Evolutionary conservation across 2,797 vertebrate genomes (phyloP).

Genomic region (Cottoperca gobio): DNA sequence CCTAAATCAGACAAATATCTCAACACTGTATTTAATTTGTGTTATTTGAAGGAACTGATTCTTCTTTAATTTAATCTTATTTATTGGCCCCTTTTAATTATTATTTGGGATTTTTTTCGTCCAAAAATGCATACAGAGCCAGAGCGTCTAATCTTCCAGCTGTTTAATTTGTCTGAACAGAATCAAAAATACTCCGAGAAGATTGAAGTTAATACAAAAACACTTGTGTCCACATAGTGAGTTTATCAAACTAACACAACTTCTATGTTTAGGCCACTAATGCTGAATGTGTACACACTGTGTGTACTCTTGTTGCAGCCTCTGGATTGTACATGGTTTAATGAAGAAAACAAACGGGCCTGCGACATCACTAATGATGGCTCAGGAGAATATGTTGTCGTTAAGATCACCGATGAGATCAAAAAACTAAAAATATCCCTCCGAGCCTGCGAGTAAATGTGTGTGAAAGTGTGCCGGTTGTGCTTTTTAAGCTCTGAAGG

Average conservation of each 20-base stretch:
- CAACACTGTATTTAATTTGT: too few species aligned
- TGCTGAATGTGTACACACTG: neutral
- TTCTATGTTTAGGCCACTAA: neutral
- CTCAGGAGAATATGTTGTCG: slow-evolving; percentile 11
- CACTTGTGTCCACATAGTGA: too few species aligned
- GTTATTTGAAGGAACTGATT: too few species aligned
- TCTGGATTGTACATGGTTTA: neutral
- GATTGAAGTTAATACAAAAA: too few species aligned
- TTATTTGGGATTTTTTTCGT: too few species aligned
- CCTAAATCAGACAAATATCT: too few species aligned
- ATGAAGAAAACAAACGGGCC: neutral
- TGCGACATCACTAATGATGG: neutral
- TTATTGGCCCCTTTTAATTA: too few species aligned
- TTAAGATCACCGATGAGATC: neutral
- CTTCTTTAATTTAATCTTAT: too few species aligned
- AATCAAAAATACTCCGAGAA: too few species aligned
- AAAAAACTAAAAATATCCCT: slow-evolving; percentile 7
- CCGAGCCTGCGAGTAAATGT: slow-evolving; percentile 9
- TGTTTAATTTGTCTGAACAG: too few species aligned
- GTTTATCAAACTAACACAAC: neutral
- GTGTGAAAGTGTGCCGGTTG: slow-evolving; percentile 63
- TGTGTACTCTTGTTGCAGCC: neutral
- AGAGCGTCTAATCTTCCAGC: too few species aligned
- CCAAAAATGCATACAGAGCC: too few species aligned
- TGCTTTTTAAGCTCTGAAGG: slow-evolving; percentile 78